Percentiles rank a stretch among this genome's conserved stretches.
These are phyloP conservation scores for Rhea pennata DNA, from an alignment of 2,113 vertebrate species.

Conservation along the genomic window DNA sequence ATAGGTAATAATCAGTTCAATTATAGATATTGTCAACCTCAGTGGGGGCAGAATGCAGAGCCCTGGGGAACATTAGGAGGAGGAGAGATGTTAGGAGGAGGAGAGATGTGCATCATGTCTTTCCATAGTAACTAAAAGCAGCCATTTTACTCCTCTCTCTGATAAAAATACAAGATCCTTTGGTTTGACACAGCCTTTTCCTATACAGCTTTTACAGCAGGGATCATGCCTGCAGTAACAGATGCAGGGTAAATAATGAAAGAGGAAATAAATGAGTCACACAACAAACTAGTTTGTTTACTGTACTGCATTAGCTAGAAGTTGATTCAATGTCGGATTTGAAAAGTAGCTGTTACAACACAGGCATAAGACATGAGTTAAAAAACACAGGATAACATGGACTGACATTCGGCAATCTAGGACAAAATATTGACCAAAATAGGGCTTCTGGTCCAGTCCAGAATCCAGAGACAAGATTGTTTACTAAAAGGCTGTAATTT, in stretches of 20 bases:
- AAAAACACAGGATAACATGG: not conserved
- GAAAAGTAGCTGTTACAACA: not conserved
- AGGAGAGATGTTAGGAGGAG: not conserved
- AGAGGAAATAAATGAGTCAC: not conserved
- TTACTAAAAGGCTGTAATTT: not conserved
- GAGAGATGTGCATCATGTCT: not conserved
- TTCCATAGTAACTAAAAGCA: not conserved
- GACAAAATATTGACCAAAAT: not conserved
- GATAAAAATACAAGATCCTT: not conserved
- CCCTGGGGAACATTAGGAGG: not conserved
- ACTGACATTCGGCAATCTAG: not conserved
- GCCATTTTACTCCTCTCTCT: not conserved
- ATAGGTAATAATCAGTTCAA: not conserved
- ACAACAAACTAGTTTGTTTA: rapidly evolving
- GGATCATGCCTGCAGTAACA: not conserved
- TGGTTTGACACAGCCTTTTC: not conserved
- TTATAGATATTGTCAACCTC: not conserved
- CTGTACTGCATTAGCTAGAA: not conserved
- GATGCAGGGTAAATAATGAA: not conserved
- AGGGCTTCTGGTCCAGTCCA: not conserved
- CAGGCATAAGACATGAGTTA: not conserved
- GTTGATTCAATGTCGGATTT: not conserved
- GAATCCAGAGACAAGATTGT: not conserved
- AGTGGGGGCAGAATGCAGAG: not conserved
- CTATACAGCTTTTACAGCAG: not conserved